Percentiles rank a stretch among this genome's conserved stretches.
phyloP scores from a whole-genome alignment of 2,113 vertebrate species.

The Clarias gariepinus region DNA sequence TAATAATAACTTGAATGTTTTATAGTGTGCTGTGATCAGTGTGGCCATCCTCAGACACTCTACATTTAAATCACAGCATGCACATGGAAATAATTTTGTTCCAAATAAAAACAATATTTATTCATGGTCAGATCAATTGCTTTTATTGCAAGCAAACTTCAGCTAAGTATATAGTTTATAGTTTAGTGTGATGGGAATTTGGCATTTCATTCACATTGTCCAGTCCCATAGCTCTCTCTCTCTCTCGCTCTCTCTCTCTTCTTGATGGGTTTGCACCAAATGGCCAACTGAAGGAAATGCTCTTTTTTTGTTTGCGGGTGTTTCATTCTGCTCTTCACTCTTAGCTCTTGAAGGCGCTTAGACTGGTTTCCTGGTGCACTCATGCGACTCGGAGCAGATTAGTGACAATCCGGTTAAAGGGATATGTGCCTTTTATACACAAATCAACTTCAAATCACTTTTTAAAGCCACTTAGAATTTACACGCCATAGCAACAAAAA shows the following conservation, averaged over 20 bases:
- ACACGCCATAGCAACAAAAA: slow-evolving; percentile 76
- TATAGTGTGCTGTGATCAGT: background rate
- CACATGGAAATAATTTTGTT: slow-evolving; percentile 18
- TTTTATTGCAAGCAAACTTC: background rate
- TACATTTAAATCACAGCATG: slow-evolving; percentile 13
- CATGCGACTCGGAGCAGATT: slow-evolving; percentile 85
- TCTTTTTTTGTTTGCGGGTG: slow-evolving; percentile 72
- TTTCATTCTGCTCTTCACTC: slow-evolving; percentile 72
- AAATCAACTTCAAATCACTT: slow-evolving; percentile 89
- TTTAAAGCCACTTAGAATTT: slow-evolving; percentile 84
- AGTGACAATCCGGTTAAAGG: slow-evolving; percentile 83
- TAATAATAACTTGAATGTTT: background rate
- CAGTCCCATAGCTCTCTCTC: too few species aligned
- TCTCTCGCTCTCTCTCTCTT: too few species aligned
- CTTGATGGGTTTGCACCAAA: slow-evolving; percentile 52
- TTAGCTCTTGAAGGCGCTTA: slow-evolving; percentile 74
- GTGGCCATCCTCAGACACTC: background rate
- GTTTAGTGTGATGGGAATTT: background rate
- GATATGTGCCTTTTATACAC: slow-evolving; percentile 80
- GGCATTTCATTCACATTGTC: background rate
- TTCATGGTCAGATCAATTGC: background rate
- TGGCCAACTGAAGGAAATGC: slow-evolving; percentile 74
- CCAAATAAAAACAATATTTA: slow-evolving; percentile 15
- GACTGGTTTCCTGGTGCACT: slow-evolving; percentile 80
- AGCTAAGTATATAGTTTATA: background rate